phyloP scores from a whole-genome alignment of 2,888 invertebrate species.

The Amiota minor region DNA sequence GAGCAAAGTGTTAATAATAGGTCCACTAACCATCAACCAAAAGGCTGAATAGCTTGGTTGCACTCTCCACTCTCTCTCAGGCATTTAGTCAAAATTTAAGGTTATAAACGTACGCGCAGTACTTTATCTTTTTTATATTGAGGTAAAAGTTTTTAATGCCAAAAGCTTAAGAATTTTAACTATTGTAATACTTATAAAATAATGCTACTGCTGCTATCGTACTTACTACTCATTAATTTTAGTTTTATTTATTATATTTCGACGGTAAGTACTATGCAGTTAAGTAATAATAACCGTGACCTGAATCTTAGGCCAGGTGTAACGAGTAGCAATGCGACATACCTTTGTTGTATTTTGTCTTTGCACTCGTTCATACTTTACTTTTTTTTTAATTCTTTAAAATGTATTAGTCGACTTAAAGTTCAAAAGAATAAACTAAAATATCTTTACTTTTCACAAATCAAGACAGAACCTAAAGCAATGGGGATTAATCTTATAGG shows the following conservation, averaged over 20 bases:
- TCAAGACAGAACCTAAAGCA: no score
- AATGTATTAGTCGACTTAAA: no score
- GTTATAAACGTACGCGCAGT: conserved; percentile 10
- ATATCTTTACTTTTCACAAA: no score
- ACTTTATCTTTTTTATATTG: not conserved
- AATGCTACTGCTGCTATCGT: not conserved
- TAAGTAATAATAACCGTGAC: conserved; percentile 49
- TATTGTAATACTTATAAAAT: conserved; percentile 3
- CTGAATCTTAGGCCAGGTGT: conserved; percentile 56
- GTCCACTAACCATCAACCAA: not conserved
- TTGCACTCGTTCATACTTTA: conserved; percentile 41
- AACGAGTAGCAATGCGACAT: conserved; percentile 50
- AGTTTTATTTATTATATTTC: conserved; percentile 14
- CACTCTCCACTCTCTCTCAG: no score
- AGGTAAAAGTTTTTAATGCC: not conserved
- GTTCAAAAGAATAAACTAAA: no score
- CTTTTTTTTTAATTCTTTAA: conserved; percentile 12
- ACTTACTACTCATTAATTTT: not conserved
- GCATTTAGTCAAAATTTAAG: conserved; percentile 15
- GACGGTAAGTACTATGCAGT: conserved; percentile 20
- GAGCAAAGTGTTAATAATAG: conserved; percentile 24
- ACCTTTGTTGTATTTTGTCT: conserved; percentile 39
- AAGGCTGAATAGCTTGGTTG: no score
- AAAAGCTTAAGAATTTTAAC: not conserved
- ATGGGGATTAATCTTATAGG: no score